phyloP scores from a whole-genome alignment of 1,140 invertebrate genomes.

The Euura lappo region DNA sequence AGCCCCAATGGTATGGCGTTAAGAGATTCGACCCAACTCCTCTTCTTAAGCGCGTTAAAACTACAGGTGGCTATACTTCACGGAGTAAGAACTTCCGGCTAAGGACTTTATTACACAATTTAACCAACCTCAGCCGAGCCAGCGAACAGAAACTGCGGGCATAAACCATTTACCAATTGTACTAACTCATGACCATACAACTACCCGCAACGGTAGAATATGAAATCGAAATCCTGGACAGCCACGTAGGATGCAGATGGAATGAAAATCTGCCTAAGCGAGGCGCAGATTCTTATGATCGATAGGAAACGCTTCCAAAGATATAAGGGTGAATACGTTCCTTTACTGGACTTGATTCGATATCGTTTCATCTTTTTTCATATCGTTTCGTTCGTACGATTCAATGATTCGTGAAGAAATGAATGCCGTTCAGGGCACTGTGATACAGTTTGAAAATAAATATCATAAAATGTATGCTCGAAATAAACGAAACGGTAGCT shows the following conservation, averaged over 20 bases:
- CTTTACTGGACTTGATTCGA: neutral
- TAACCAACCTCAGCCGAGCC: neutral
- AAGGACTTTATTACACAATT: neutral
- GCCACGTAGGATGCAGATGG: neutral
- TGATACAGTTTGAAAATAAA: neutral
- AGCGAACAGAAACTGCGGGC: neutral
- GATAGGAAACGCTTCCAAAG: too few relatives aligned
- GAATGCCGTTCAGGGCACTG: neutral
- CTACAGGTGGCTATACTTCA: neutral
- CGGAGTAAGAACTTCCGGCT: neutral
- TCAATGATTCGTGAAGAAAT: slow-evolving; percentile 51
- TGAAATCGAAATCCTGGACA: neutral
- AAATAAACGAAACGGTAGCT: neutral
- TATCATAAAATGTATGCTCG: neutral
- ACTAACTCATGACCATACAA: neutral
- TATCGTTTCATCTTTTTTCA: neutral
- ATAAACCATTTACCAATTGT: neutral
- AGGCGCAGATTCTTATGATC: too few relatives aligned
- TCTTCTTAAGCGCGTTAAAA: neutral
- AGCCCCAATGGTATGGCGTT: neutral
- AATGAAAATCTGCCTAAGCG: neutral
- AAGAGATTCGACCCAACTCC: neutral
- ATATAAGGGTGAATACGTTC: too few relatives aligned
- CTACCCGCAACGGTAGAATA: neutral
- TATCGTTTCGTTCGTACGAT: slow-evolving; percentile 41